These are phyloP conservation scores for Smithornis capensis DNA, from an alignment of 2,113 vertebrate species.

Conservation along the genomic window DNA sequence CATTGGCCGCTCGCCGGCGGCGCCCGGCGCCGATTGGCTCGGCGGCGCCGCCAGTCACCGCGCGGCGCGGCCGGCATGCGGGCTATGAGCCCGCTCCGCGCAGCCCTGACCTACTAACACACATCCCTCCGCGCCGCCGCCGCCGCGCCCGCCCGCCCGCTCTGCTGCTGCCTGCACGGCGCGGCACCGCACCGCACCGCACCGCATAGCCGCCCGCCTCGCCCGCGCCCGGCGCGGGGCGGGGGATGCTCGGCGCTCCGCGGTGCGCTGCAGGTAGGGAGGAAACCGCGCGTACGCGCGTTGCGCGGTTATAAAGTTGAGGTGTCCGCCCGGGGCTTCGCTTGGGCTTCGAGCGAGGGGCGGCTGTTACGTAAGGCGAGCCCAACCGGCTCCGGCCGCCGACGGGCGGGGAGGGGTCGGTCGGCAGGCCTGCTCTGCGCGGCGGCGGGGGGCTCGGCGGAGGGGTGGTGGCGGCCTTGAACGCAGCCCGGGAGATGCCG, in stretches of 20 bases:
- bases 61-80: no score
- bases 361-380: conserved; percentile 47
- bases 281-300: background rate
- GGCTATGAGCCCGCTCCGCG: no score
- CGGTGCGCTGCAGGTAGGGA: background rate
- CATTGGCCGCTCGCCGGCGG: no score
- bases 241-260: background rate
- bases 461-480: background rate
- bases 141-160: no score
- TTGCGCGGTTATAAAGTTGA: background rate
- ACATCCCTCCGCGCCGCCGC: no score
- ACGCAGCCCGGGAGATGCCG: background rate
- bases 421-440: no score
- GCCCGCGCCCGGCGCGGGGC: background rate
- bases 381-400: background rate
- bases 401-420: background rate
- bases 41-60: no score
- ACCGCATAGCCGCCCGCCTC: background rate
- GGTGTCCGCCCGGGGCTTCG: background rate
- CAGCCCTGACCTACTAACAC: no score
- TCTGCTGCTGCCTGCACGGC: no score
- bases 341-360: background rate
- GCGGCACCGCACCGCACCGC: background rate
- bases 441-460: background rate
- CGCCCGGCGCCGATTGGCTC: no score